phyloP scores from a whole-genome alignment of 2,113 vertebrate genomes.

The Rhynchomys soricoides region DNA sequence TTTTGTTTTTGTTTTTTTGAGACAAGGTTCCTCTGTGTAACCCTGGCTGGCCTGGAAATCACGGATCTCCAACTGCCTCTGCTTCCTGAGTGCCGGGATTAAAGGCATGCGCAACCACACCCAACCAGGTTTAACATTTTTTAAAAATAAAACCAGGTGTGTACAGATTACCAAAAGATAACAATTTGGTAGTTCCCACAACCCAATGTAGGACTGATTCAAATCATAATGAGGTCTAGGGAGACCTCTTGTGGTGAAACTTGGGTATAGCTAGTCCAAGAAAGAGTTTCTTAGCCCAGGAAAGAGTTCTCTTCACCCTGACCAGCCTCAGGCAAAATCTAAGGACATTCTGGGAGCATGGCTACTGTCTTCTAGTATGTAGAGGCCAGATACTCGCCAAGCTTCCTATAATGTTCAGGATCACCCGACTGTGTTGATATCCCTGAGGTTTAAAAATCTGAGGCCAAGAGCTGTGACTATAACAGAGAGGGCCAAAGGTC shows the following conservation, averaged over 20 bases:
- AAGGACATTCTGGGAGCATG: background rate
- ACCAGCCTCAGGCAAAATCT: background rate
- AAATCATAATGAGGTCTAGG: constrained; percentile 62
- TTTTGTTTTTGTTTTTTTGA: background rate
- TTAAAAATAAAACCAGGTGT: background rate
- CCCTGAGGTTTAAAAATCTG: background rate
- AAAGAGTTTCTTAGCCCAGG: too few species aligned
- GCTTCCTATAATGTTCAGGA: background rate
- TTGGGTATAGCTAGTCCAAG: background rate
- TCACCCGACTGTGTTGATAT: background rate
- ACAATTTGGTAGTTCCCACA: background rate
- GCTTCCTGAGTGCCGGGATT: too few species aligned
- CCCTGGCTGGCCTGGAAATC: too few species aligned
- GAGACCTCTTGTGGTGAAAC: constrained; percentile 72
- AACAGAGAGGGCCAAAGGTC: background rate
- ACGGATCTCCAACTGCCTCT: too few species aligned
- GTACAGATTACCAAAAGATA: background rate
- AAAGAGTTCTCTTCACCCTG: background rate
- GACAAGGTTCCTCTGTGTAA: too few species aligned
- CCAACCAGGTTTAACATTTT: background rate
- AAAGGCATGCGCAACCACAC: too few species aligned
- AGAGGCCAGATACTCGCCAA: background rate
- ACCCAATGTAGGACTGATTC: rapidly evolving
- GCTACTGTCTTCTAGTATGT: background rate
- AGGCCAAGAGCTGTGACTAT: background rate